Conservation (phyloP, 2,888 invertebrate genomes). For the Gerris lacustris region DNA sequence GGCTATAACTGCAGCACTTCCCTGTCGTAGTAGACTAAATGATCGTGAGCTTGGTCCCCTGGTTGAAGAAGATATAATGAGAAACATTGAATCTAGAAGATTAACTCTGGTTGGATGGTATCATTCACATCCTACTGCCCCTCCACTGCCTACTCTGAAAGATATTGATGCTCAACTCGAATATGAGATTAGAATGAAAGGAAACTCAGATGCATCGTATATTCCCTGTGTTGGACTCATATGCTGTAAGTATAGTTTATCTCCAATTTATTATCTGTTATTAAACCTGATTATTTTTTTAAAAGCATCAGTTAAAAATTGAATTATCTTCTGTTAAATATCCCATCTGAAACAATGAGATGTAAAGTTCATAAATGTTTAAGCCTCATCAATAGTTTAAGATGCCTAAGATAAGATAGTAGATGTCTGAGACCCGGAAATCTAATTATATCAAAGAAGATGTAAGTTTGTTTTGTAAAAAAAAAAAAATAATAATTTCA, state of each 20-base stretch:
- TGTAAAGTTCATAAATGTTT: too few species aligned
- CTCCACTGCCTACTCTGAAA: constrained; percentile 71
- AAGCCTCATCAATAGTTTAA: too few species aligned
- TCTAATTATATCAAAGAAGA: too few species aligned
- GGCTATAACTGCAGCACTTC: constrained; percentile 76
- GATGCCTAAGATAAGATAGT: too few species aligned
- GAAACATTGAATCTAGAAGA: constrained; percentile 67
- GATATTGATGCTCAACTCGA: constrained; percentile 89
- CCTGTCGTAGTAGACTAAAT: constrained; percentile 67
- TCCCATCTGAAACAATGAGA: too few species aligned
- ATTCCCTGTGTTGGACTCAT: constrained; percentile 86
- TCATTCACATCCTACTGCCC: constrained; percentile 81
- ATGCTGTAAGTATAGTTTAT: constrained; percentile 56
- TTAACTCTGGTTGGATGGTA: constrained; percentile 76
- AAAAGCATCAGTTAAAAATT: too few species aligned
- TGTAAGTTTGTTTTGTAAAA: too few species aligned
- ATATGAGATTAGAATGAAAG: constrained; percentile 89
- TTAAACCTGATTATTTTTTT: too few species aligned
- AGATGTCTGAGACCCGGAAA: too few species aligned
- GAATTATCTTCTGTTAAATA: too few species aligned
- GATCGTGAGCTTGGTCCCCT: constrained; percentile 64
- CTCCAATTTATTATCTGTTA: background rate
- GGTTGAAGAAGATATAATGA: constrained; percentile 69
- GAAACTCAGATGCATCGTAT: constrained; percentile 79
- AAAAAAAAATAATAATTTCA: too few species aligned